Evolutionary conservation across 2,113 vertebrate species (phyloP).

Genomic region (Ceyx cyanopectus): DNA sequence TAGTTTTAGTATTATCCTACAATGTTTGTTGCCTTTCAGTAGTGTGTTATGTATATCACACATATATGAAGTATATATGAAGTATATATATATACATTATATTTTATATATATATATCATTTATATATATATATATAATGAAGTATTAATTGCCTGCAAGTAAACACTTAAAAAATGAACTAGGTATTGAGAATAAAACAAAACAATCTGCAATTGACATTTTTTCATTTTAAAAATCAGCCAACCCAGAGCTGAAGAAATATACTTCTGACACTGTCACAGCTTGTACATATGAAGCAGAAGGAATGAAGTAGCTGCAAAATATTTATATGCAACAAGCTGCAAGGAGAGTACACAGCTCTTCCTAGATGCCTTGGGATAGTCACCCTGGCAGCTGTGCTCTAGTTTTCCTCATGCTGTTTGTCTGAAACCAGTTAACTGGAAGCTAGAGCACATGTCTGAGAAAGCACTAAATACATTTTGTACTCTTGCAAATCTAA

Average conservation of each 20-base stretch:
- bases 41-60: not conserved
- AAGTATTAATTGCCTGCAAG: not conserved
- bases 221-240: not conserved
- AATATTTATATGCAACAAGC: not conserved
- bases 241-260: not conserved
- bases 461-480: not conserved
- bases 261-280: not conserved
- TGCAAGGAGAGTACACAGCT: not conserved
- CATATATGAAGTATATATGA: not conserved
- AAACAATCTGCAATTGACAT: not conserved
- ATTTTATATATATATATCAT: too few relatives aligned
- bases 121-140: too few relatives aligned
- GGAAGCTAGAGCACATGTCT: not conserved
- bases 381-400: not conserved
- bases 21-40: not conserved
- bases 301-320: not conserved
- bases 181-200: not conserved
- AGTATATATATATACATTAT: too few relatives aligned
- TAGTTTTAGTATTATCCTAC: not conserved
- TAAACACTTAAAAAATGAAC: not conserved
- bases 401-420: not conserved
- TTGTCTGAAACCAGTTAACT: not conserved
- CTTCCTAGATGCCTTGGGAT: not conserved
- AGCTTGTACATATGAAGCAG: not conserved
- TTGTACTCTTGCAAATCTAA: not conserved